Conservation (phyloP, 92 coral and sea anemone genomes). For the Palythoa grandiflora region DNA sequence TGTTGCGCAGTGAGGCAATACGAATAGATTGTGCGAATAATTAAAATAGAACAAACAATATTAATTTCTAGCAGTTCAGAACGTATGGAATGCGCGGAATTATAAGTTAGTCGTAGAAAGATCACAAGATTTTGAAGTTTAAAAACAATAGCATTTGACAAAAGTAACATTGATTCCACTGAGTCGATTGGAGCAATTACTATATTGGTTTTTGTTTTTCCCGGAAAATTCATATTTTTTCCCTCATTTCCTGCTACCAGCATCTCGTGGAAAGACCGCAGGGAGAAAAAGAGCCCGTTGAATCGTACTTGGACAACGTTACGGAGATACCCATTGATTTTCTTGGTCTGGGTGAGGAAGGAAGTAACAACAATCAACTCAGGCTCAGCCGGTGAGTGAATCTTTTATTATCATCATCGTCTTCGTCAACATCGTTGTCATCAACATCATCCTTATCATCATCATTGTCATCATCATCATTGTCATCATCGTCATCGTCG, state of each 20-base stretch:
- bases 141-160: no score
- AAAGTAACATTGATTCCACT: no score
- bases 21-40: no score
- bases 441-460: background rate
- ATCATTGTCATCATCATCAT: background rate
- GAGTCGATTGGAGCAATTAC: no score
- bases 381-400: slow-evolving; percentile 70
- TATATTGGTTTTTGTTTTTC: background rate
- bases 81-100: no score
- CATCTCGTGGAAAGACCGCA: slow-evolving; percentile 33
- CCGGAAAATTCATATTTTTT: background rate
- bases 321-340: slow-evolving; percentile 69
- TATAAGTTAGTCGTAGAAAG: no score
- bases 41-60: no score
- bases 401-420: background rate
- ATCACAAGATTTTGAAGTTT: no score
- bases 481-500: background rate
- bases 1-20: no score
- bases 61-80: no score
- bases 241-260: background rate
- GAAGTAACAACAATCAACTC: slow-evolving; percentile 40
- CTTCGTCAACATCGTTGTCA: background rate
- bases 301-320: slow-evolving; percentile 56
- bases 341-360: slow-evolving; percentile 65
- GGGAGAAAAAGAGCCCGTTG: slow-evolving; percentile 48